A percentile compares a stretch with the other conserved stretches of the same genome.
These are phyloP conservation scores for Crypturellus undulatus DNA, from an alignment of 2,113 vertebrate genomes.

Conservation along the genomic window DNA sequence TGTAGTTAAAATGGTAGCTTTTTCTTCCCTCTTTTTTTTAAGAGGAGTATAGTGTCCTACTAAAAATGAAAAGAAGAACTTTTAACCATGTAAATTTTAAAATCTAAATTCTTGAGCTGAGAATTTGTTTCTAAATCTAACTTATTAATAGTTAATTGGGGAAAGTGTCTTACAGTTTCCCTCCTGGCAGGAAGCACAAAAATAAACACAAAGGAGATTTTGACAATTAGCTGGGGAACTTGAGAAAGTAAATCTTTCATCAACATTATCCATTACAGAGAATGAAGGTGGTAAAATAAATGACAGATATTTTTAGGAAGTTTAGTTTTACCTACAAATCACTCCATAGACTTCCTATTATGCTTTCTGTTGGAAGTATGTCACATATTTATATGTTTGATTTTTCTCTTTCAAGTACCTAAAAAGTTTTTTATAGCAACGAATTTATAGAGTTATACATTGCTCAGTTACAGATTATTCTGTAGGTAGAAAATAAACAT, in stretches of 20 bases:
- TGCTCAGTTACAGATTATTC: background rate
- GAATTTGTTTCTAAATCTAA: constrained; percentile 29
- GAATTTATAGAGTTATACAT: background rate
- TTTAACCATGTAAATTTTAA: background rate
- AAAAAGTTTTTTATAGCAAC: background rate
- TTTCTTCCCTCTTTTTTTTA: background rate
- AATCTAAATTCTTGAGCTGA: background rate
- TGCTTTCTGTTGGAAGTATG: background rate
- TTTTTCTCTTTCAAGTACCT: background rate
- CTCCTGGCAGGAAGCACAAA: constrained; percentile 31
- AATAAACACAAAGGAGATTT: background rate
- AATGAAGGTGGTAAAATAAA: constrained; percentile 61
- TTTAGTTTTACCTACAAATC: background rate
- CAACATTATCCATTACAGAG: constrained; percentile 32
- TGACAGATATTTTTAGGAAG: constrained; percentile 37
- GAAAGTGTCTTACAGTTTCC: constrained; percentile 18
- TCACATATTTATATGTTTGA: background rate
- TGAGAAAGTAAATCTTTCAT: constrained; percentile 56
- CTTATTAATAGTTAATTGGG: background rate
- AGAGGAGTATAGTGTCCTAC: background rate
- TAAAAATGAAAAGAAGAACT: background rate
- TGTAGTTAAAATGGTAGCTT: background rate
- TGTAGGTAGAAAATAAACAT: background rate
- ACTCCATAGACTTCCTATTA: background rate
- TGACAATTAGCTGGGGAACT: background rate